Evolutionary conservation across 2,888 invertebrate species (phyloP), one percentile per base, ranked within the genome.

Genomic region (Archips xylosteana): DNA sequence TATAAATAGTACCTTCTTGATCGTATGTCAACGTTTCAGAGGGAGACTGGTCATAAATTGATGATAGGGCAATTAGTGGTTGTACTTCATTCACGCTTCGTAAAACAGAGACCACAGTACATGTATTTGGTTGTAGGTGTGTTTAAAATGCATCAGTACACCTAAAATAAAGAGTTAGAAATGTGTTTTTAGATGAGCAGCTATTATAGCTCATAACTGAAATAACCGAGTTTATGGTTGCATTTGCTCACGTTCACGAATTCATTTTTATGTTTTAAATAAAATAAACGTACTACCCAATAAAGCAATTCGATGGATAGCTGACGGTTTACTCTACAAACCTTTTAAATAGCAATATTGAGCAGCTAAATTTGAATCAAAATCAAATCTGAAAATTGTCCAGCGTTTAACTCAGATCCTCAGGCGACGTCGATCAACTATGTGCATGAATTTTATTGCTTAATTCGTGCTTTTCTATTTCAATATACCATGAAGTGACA

Each of bases 1-100:
- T 47, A 47, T 60, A 60, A 60, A 59, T 68, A 68, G 59, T 67
- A 45, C 59, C 45, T 67, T 15, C 67, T 68, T 59, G 67, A 60
- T 68, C 59, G 57, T 47, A 60, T 60, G 59, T 59, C 67, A 60
- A 47, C 59, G 67, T 23, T 68, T 59, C 47, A 59, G 59, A 60
- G 34, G 2, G 34, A 47, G 45, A 9, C 49, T 67, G 49, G 49
- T 61, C 49, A 69, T 69, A 49, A 39, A 69, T 51, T 61, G 39
- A 51, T 49, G 60, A 66, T 36, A 39, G 60, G 57, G 45, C 67
- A 59, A 59, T 67, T 67, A 67, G 67, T 59, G 32, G 57, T 34
- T 23, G 57, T 57, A 60, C 39, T 36, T 36, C 36, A 60, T 39
- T 36, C 39, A 60, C 60, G 60, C 34, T 34, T 60, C 39, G 39